Percentiles rank a stretch among this genome's conserved stretches.
phyloP scores from a whole-genome alignment of 2,113 vertebrate species.

The Hyperopisus bebe region DNA sequence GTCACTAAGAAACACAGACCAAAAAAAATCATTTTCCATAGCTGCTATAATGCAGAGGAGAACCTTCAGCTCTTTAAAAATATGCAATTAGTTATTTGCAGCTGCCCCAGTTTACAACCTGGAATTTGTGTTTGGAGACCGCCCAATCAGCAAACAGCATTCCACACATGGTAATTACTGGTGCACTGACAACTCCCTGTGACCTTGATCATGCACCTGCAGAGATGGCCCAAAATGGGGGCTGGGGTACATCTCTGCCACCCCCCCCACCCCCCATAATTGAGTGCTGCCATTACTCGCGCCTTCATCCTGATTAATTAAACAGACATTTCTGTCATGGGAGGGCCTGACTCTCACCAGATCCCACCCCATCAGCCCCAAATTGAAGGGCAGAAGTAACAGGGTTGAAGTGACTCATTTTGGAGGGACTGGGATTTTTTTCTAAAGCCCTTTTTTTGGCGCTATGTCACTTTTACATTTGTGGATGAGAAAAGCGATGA shows the following conservation, averaged over 20 bases:
- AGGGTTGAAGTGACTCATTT: not conserved
- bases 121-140: not conserved
- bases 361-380: not conserved
- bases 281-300: not conserved
- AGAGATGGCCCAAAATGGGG: not conserved
- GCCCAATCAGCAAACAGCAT: not conserved
- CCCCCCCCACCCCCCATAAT: not conserved
- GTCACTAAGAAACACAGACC: not conserved
- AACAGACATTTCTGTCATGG: constrained; percentile 11
- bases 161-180: not conserved
- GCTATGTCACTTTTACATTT: not conserved
- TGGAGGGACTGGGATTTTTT: not conserved
- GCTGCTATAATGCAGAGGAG: not conserved
- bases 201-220: constrained; percentile 7
- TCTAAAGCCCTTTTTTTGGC: not conserved
- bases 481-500: not conserved
- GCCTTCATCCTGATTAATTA: not conserved
- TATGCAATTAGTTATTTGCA: not conserved
- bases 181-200: not conserved
- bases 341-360: not conserved
- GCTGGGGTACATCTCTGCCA: not conserved
- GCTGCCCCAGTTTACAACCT: constrained; percentile 7
- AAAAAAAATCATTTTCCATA: not conserved
- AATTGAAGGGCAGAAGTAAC: not conserved
- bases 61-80: not conserved